A percentile compares a stretch with the other conserved stretches of the same genome.
Evolutionary conservation across 2,113 vertebrate species (phyloP).

Genomic region (Dermatemys mawii): DNA sequence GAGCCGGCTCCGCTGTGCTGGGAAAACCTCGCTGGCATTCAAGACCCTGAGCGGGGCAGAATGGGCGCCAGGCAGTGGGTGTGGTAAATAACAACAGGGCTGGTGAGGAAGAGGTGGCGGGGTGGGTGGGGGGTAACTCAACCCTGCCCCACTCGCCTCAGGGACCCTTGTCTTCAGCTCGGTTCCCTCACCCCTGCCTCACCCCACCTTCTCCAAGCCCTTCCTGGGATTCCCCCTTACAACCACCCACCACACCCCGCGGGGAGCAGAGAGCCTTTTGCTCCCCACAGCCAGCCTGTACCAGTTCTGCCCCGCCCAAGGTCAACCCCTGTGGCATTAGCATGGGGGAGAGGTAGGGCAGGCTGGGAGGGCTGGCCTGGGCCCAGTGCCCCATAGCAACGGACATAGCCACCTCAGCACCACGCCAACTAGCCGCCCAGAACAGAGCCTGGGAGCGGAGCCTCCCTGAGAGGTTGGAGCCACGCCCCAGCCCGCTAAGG

Average conservation of each 20-base stretch:
- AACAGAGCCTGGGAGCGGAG: background rate
- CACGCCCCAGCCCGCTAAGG: no score
- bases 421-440: background rate
- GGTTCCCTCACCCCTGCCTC: background rate
- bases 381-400: background rate
- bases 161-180: no score
- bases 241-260: background rate
- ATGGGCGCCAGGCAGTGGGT: background rate
- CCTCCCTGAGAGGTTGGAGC: background rate
- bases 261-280: background rate
- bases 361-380: background rate
- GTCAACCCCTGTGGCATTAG: background rate
- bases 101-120: background rate
- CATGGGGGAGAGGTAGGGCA: background rate
- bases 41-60: background rate
- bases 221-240: background rate
- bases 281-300: background rate
- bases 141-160: background rate
- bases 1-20: background rate
- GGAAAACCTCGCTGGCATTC: background rate
- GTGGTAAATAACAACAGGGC: no score
- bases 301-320: background rate
- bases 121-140: background rate
- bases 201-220: background rate
- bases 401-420: background rate